phyloP scores from a whole-genome alignment of 1,140 invertebrate species.

The Drosophila bipectinata region DNA sequence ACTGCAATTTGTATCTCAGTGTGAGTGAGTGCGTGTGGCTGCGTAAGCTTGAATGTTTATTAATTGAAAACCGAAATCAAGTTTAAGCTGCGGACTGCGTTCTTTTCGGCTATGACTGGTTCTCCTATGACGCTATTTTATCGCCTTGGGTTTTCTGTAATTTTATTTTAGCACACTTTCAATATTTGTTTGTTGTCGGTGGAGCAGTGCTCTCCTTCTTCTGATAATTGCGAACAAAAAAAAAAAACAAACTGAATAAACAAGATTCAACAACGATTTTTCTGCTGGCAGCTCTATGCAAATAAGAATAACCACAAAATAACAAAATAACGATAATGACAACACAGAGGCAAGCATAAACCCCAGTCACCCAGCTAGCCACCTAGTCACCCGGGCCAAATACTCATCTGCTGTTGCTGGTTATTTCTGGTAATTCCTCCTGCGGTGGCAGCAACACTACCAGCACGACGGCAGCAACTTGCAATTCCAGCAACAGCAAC shows the following conservation, averaged over 20 bases:
- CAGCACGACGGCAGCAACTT: conserved; percentile 6
- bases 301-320: conserved; percentile 30
- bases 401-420: conserved; percentile 5
- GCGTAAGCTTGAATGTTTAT: conserved; percentile 50
- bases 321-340: conserved; percentile 36
- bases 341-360: neutral
- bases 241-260: conserved; percentile 52
- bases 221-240: conserved; percentile 55
- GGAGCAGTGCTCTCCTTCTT: conserved; percentile 36
- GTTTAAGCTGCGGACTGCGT: conserved; percentile 26
- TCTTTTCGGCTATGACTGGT: conserved; percentile 43
- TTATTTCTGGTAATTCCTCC: conserved; percentile 4
- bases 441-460: conserved; percentile 11
- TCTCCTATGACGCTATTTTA: conserved; percentile 48
- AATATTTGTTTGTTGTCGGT: conserved; percentile 62
- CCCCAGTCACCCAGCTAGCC: neutral
- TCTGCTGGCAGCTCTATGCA: conserved; percentile 32
- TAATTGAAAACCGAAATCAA: conserved; percentile 44
- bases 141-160: conserved; percentile 56
- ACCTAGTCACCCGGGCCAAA: neutral
- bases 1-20: conserved; percentile 24
- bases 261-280: conserved; percentile 41
- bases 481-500: neutral
- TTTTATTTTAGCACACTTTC: conserved; percentile 72
- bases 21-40: conserved; percentile 34